Base-by-base conservation (phyloP, 2,888 invertebrate species). In the Andrena fulva region DNA sequence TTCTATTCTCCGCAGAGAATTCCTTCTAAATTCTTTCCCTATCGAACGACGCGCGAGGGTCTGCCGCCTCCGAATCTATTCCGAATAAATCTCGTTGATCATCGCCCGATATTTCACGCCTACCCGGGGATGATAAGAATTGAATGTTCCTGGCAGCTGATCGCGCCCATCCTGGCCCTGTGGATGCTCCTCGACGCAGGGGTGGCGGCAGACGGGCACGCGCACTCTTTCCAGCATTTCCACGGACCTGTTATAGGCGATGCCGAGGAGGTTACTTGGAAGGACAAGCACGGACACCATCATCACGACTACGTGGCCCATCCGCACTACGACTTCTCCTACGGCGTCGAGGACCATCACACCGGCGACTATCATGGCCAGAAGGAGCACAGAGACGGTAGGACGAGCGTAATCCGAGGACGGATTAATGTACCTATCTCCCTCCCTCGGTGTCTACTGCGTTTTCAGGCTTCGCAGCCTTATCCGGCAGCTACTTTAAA, bases 351-450 rank as follows among this genome's bases (percentile, higher is more conserved):
- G 69, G 93, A 93, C 84, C 91, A 91, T 80, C 90, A 93, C 67
- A 94, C 94, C 35, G 94, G 94, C 24, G 94, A 94, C 87, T 92
- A 91, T 74, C 94, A 94, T 82, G 93, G 93, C 0, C 94, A 94
- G 81, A 94, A 94, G 85, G 94, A 94, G 83, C 92, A 93, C 75
- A 91, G 94, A 31, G 94, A 94, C 75, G 94, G 94, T 93, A 84
- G 90, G 89, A 66, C 56, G 29, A 3, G 29, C 63, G 5, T 71
- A 73, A 75, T 67, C 33, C 60, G 71, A 62, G 50, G 20, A 66
- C 52, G 77, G 48, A 80, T 82, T 78, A 77, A 87, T 87, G 75
- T 73, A 52, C 50, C 56, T 70, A 16, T 8, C 24, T 6, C 16
- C 16, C 16, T 16, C 10, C 0, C 59, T 42, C 29, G 35, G 33